Evolutionary conservation across 2,113 vertebrate species (phyloP), one percentile per base, ranked within the genome.

Genomic region (Pluvialis apricaria): DNA sequence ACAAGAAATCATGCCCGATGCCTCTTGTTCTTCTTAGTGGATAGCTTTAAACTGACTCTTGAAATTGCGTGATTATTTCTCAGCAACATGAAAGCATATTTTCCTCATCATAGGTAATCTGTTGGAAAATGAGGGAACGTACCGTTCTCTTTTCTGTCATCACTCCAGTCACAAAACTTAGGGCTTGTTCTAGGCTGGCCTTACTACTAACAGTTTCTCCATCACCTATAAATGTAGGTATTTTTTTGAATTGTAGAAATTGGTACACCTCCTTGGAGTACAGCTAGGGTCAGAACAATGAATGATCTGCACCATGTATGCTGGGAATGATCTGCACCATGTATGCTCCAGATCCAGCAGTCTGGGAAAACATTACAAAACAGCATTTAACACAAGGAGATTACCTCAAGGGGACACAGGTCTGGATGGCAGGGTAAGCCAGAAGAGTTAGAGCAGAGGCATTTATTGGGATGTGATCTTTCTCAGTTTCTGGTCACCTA

Each of bases 121-220:
- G 21, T 38, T 82, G 31, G 65, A 87, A 96, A 95, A 94, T 51
- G 49, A 79, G 34, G 54, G 70, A 82, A 61, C 44, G 38, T 65
- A 49, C 25, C 32, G 26, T 83, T 76, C 66, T 86, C 31, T 77
- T 73, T 66, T 79, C 77, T 89, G 25, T 69, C 6, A 1, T 85
- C 34, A 31, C 11, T 72, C n/a, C 9, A 5, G 6, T n/a, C 5
- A 3, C 69, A 65, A 78, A 89, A 40, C 31, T 38, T 77, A 9
- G 45, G 32, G 22, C 10, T 91, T 64, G 7, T 78, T 82, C 57
- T 71, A 65, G 26, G 29, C 69, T 64, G 72, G 45, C 25, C 57
- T 78, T 58, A 13, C 22, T 49, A 10, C 11, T 45, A 55, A 31
- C 7, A 51, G 6, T 62, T 55, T 68, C 34, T 80, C 57, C n/a